These are phyloP conservation scores for Eupithecia insigniata DNA, from an alignment of 2,888 invertebrate species.

Conservation along the genomic window DNA sequence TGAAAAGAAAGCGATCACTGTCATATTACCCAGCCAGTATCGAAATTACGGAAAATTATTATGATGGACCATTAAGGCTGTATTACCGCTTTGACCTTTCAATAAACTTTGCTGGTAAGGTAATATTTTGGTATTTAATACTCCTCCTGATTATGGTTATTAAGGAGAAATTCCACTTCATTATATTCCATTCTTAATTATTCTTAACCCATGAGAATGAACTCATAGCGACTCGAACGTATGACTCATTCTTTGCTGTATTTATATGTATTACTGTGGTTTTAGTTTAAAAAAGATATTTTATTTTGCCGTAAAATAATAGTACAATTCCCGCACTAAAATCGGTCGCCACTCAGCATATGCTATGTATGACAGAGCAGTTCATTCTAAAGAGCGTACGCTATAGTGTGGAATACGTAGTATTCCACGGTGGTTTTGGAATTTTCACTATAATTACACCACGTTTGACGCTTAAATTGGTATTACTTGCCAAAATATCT, in stretches of 20 bases:
- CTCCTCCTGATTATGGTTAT: conserved; percentile 26
- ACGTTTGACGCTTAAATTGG: no score
- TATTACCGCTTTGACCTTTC: conserved; percentile 31
- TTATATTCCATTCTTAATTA: conserved; percentile 3
- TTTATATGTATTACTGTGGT: background rate
- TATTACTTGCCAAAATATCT: no score
- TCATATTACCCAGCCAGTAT: conserved; percentile 18
- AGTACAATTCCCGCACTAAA: no score
- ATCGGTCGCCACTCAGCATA: no score
- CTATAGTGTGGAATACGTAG: no score
- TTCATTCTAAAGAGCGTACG: no score
- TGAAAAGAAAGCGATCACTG: conserved; percentile 15
- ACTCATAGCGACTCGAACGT: background rate
- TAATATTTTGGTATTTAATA: conserved; percentile 27
- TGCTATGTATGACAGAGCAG: no score
- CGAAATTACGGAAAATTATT: conserved; percentile 32
- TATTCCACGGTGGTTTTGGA: no score
- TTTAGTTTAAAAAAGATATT: no score
- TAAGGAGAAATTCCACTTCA: conserved; percentile 13
- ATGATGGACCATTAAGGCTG: conserved; percentile 31
- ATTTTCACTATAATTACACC: no score
- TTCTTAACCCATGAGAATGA: background rate
- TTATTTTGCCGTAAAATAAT: no score
- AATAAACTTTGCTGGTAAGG: conserved; percentile 32
- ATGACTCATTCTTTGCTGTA: background rate